A percentile compares a stretch with the other conserved stretches of the same genome.
Evolutionary conservation across 2,113 vertebrate genomes (phyloP).

Genomic region (Anthoscopus minutus): DNA sequence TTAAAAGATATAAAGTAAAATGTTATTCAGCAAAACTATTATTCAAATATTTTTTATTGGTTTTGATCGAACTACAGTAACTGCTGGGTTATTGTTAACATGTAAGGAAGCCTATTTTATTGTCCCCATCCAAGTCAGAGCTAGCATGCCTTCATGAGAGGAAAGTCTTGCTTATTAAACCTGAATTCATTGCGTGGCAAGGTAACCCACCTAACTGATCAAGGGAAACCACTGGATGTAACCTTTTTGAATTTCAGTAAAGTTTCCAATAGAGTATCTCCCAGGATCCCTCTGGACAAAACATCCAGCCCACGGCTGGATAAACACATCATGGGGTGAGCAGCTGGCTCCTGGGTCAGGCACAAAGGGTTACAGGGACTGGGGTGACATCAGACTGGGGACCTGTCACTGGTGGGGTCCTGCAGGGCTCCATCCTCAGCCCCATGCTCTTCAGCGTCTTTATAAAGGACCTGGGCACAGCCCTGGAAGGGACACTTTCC

Average conservation of each 20-base stretch:
- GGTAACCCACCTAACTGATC: not conserved
- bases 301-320: not conserved
- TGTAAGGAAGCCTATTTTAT: not conserved
- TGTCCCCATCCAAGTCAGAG: not conserved
- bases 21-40: not conserved
- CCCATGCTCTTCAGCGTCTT: not conserved
- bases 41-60: not conserved
- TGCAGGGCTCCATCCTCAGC: not conserved
- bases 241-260: not conserved
- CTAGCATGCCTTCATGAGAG: not conserved
- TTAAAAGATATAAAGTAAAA: not conserved
- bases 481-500: not conserved
- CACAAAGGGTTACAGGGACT: not conserved
- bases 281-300: not conserved
- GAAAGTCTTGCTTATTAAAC: not conserved
- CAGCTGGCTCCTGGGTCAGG: not conserved
- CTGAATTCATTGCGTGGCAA: not conserved
- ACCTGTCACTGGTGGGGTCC: no score
- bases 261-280: not conserved
- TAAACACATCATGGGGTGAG: not conserved
- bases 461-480: not conserved
- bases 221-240: not conserved
- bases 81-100: not conserved
- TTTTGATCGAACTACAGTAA: not conserved
- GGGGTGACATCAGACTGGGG: not conserved